phyloP scores from a whole-genome alignment of 2,888 invertebrate species.

The Chrysopilus asiliformis region DNA sequence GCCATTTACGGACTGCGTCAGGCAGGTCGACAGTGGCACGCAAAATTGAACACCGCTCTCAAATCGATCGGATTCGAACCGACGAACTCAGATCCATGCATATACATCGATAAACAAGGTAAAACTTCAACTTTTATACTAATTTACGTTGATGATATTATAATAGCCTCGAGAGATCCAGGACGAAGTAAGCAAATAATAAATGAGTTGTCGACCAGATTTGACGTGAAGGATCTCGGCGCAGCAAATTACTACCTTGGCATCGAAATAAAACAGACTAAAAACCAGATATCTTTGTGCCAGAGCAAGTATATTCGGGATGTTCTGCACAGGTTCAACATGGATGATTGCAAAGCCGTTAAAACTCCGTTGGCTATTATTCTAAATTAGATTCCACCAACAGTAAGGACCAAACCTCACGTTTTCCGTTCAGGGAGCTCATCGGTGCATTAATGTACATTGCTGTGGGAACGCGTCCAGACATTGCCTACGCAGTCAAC shows the following conservation, averaged over 20 bases:
- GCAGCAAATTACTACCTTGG: neutral
- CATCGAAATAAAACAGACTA: neutral
- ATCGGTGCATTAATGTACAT: slow-evolving; percentile 13
- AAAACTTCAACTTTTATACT: neutral
- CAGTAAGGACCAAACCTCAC: no score
- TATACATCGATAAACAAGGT: slow-evolving; percentile 11
- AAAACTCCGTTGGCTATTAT: no score
- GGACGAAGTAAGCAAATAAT: neutral
- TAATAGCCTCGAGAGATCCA: neutral
- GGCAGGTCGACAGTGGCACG: slow-evolving; percentile 16
- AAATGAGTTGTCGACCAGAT: neutral
- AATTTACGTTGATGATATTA: neutral
- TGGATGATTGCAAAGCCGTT: neutral
- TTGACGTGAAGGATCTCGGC: neutral
- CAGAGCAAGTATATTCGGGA: neutral
- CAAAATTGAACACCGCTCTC: slow-evolving; percentile 15
- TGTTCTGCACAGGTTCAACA: neutral
- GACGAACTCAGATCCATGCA: slow-evolving; percentile 14
- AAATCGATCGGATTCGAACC: slow-evolving; percentile 12
- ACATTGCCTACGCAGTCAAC: slow-evolving; percentile 12
- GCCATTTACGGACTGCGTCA: slow-evolving; percentile 16
- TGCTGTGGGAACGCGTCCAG: slow-evolving; percentile 13
- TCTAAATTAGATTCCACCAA: no score
- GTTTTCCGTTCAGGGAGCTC: slow-evolving; percentile 15
- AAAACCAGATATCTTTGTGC: neutral